Conservation (phyloP, 1,140 invertebrate genomes). For the Cherax destructor region DNA sequence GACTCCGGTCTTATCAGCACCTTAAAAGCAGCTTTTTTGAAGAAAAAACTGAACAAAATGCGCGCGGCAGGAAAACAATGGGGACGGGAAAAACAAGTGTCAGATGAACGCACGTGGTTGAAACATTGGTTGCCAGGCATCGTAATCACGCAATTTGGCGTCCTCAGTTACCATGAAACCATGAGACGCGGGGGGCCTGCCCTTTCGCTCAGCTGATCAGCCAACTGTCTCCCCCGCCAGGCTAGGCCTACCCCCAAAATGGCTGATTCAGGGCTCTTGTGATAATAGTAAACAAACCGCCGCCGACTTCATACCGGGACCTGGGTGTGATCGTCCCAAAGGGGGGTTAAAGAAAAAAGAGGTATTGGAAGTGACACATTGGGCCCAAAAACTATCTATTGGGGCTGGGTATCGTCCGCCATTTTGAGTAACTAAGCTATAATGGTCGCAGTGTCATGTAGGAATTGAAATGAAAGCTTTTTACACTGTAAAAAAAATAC, state of each 20-base stretch:
- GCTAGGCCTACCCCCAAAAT: slow-evolving; percentile 66
- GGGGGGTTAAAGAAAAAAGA: slow-evolving; percentile 36
- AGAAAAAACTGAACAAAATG: neutral
- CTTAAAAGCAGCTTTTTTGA: too few species aligned
- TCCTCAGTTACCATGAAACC: slow-evolving; percentile 59
- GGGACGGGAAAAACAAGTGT: neutral
- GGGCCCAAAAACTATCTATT: slow-evolving; percentile 54
- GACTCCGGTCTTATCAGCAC: neutral
- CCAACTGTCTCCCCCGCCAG: slow-evolving; percentile 57
- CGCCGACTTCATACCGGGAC: slow-evolving; percentile 56
- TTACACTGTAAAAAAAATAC: too few species aligned
- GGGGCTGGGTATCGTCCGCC: slow-evolving; percentile 45
- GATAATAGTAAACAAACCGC: slow-evolving; percentile 59
- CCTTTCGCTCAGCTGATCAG: slow-evolving; percentile 64
- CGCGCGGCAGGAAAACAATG: neutral
- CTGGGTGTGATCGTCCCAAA: too few species aligned
- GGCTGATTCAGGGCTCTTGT: slow-evolving; percentile 61
- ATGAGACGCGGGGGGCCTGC: slow-evolving; percentile 61
- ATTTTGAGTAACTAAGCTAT: slow-evolving; percentile 58
- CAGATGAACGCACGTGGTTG: slow-evolving; percentile 12
- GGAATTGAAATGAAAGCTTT: too few species aligned
- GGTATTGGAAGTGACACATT: slow-evolving; percentile 64
- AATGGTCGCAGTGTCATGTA: slow-evolving; percentile 34
- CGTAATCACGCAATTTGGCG: slow-evolving; percentile 60
- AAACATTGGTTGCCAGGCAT: slow-evolving; percentile 46